phyloP scores from a whole-genome alignment of 2,888 invertebrate species.

The Cheilosia pagana region DNA sequence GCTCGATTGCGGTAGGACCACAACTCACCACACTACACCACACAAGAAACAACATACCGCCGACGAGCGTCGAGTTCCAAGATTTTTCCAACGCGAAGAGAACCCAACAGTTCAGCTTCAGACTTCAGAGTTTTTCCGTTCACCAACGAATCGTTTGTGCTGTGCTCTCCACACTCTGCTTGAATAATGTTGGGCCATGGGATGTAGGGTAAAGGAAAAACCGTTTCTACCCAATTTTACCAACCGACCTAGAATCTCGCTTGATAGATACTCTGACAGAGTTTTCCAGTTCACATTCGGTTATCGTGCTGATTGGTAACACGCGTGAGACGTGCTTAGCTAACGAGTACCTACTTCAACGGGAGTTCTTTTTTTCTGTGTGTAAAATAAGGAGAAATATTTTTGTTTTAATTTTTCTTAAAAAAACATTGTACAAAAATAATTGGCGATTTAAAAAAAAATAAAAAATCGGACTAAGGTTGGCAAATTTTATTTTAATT shows the following conservation, averaged over 20 bases:
- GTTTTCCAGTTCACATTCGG: slow-evolving; percentile 72
- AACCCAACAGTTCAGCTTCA: neutral
- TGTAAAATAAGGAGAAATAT: slow-evolving; percentile 16
- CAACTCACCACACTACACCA: neutral
- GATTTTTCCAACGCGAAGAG: slow-evolving; percentile 34
- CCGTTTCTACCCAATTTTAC: slow-evolving; percentile 60
- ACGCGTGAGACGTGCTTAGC: slow-evolving; percentile 44
- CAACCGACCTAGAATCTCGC: slow-evolving; percentile 70
- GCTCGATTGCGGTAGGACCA: slow-evolving; percentile 67
- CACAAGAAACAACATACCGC: neutral
- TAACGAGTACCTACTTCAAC: slow-evolving; percentile 26
- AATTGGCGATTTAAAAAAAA: slow-evolving; percentile 14
- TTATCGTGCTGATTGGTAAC: slow-evolving; percentile 65
- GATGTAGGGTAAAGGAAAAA: slow-evolving; percentile 54
- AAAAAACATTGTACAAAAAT: neutral
- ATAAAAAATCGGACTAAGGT: slow-evolving; percentile 2
- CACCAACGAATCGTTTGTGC: slow-evolving; percentile 32
- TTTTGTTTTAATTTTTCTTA: slow-evolving; percentile 5
- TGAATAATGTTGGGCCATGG: neutral
- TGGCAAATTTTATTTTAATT: slow-evolving; percentile 1
- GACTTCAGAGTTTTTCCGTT: neutral
- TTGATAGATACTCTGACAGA: slow-evolving; percentile 59
- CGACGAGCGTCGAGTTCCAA: neutral
- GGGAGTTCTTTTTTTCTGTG: slow-evolving; percentile 2
- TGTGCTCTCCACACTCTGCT: neutral